phyloP scores from a whole-genome alignment of 2,797 vertebrate species.

The Yasuhikotakia modesta region DNA sequence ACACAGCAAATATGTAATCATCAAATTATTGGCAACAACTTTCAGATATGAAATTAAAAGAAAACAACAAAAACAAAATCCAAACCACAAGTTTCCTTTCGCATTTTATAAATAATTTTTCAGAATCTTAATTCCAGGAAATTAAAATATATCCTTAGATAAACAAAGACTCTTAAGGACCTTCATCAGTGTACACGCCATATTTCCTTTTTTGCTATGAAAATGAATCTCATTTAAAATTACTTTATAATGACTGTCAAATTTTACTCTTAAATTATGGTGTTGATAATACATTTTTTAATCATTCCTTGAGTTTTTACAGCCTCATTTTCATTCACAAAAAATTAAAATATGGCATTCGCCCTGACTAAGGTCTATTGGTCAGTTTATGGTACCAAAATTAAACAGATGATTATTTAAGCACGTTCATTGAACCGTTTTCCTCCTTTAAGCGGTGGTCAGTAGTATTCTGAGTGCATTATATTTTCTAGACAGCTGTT shows the following conservation, averaged over 20 bases:
- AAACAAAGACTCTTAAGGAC: background rate
- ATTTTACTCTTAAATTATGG: no score
- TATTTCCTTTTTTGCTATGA: background rate
- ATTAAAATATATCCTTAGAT: background rate
- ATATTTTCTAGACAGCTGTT: conserved; percentile 14
- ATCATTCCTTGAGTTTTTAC: no score
- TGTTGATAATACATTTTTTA: no score
- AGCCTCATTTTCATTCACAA: background rate
- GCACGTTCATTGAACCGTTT: background rate
- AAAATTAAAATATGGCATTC: background rate
- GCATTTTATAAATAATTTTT: background rate
- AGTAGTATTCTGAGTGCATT: conserved; percentile 5
- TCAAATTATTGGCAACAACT: conserved; percentile 63
- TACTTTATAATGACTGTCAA: no score
- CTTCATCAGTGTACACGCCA: background rate
- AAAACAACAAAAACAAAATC: conserved; percentile 62
- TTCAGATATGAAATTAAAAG: conserved; percentile 47
- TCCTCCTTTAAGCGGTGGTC: conserved; percentile 14
- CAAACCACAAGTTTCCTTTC: conserved; percentile 17
- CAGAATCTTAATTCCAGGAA: background rate
- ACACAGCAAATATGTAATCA: conserved; percentile 57
- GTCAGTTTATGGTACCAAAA: background rate
- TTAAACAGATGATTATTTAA: background rate
- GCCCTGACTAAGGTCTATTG: background rate
- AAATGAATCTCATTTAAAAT: no score